phyloP scores from a whole-genome alignment of 2,797 vertebrate genomes.

The Perodicticus potto region DNA sequence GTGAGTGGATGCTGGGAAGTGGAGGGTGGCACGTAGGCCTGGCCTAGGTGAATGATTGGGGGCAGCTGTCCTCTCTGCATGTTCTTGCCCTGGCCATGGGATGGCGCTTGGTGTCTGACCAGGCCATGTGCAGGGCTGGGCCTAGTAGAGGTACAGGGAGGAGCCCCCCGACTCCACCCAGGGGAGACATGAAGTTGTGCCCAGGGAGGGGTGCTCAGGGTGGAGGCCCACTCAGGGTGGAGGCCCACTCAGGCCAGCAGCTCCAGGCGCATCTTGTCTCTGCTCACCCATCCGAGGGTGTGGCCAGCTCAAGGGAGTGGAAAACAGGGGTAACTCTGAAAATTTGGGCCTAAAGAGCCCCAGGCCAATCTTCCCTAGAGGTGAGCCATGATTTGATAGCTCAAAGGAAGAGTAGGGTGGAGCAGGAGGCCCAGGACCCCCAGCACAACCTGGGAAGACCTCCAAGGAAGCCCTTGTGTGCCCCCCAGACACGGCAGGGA shows the following conservation, averaged over 20 bases:
- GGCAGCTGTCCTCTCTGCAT: background rate
- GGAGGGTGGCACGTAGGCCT: background rate
- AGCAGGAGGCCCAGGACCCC: too few relatives aligned
- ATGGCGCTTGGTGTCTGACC: background rate
- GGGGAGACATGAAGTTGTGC: background rate
- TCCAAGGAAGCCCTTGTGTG: background rate
- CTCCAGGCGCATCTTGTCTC: too few relatives aligned
- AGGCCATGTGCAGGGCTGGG: background rate
- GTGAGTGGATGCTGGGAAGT: background rate
- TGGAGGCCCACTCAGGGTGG: background rate
- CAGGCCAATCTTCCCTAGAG: background rate
- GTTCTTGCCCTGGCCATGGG: background rate
- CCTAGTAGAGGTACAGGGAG: background rate
- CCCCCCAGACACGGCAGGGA: too few relatives aligned
- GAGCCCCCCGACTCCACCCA: background rate
- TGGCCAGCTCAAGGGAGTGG: background rate
- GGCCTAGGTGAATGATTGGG: background rate
- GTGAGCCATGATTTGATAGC: background rate
- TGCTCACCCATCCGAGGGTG: background rate
- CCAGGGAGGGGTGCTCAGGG: background rate
- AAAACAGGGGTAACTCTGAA: background rate
- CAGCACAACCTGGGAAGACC: background rate
- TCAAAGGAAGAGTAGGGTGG: background rate
- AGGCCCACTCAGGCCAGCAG: accelerated
- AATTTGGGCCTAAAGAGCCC: background rate